Conservation (phyloP, 2,797 vertebrate species). For the Chelon auratus region DNA sequence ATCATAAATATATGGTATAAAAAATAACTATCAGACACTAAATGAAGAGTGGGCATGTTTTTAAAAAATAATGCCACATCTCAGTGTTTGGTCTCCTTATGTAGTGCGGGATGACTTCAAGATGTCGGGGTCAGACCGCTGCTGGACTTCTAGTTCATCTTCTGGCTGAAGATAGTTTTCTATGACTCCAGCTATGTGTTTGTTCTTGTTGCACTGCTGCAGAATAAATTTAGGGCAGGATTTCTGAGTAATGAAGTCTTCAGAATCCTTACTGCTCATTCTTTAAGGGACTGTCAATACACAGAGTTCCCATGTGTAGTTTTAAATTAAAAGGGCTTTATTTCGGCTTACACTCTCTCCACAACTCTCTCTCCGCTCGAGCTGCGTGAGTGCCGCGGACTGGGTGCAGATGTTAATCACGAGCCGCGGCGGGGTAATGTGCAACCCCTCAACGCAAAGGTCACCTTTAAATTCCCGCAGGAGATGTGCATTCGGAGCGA, state of each 20-base stretch:
- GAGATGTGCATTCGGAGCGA: neutral
- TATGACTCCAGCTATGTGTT: no score
- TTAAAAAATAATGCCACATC: neutral
- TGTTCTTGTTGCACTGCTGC: no score
- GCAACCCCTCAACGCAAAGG: constrained; percentile 24
- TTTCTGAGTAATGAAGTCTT: constrained; percentile 12
- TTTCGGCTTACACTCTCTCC: neutral
- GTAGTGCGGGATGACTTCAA: no score
- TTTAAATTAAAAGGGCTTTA: neutral
- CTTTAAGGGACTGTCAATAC: neutral
- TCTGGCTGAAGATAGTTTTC: no score
- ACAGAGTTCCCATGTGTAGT: neutral
- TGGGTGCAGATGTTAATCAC: constrained; percentile 27
- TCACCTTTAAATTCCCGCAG: constrained; percentile 29
- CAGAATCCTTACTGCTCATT: no score
- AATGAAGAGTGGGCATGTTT: neutral
- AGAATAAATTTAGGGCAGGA: neutral
- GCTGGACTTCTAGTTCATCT: no score
- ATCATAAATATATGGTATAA: no score
- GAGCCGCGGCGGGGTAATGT: neutral
- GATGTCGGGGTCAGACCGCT: no score
- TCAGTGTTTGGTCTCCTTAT: no score
- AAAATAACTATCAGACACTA: no score
- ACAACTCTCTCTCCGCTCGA: constrained; percentile 5
- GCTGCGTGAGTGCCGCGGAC: constrained; percentile 1